Conservation (phyloP, 1,140 invertebrate genomes). For the Sarcophaga bullata region DNA sequence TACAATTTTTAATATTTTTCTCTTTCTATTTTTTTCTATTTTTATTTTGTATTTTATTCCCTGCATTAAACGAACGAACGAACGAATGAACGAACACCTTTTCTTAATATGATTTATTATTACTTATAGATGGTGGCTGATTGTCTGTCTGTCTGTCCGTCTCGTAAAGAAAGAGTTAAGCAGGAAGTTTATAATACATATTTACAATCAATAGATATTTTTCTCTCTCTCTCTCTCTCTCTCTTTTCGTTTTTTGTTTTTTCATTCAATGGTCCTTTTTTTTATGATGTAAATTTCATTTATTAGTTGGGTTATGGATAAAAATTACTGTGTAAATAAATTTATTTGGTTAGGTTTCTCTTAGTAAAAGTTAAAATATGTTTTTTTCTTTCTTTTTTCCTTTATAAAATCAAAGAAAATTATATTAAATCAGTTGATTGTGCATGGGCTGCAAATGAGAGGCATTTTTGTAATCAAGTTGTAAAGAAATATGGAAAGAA, state of each 20-base stretch:
- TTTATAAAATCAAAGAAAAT: background rate
- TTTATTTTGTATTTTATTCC: background rate
- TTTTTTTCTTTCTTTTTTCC: too few relatives aligned
- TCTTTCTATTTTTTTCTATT: background rate
- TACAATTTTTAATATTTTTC: slow-evolving; percentile 5
- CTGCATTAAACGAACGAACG: background rate
- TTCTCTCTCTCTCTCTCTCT: too few relatives aligned
- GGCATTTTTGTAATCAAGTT: background rate
- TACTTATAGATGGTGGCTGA: background rate
- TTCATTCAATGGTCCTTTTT: background rate
- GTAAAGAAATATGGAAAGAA: background rate
- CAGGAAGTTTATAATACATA: slow-evolving; percentile 31
- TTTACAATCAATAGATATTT: slow-evolving; percentile 1
- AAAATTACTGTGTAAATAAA: background rate
- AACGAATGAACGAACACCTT: background rate
- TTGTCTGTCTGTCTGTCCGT: slow-evolving; percentile 1
- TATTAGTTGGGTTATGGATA: slow-evolving; percentile 1
- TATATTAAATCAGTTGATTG: background rate
- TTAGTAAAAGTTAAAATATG: too few relatives aligned
- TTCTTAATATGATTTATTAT: slow-evolving; percentile 36
- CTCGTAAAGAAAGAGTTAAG: background rate
- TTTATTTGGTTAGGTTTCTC: background rate
- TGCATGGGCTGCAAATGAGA: background rate
- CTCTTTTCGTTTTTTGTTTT: too few relatives aligned
- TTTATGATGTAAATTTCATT: slow-evolving; percentile 4